Conservation (phyloP, 2,888 invertebrate genomes). For the Nephrotoma appendiculata region DNA sequence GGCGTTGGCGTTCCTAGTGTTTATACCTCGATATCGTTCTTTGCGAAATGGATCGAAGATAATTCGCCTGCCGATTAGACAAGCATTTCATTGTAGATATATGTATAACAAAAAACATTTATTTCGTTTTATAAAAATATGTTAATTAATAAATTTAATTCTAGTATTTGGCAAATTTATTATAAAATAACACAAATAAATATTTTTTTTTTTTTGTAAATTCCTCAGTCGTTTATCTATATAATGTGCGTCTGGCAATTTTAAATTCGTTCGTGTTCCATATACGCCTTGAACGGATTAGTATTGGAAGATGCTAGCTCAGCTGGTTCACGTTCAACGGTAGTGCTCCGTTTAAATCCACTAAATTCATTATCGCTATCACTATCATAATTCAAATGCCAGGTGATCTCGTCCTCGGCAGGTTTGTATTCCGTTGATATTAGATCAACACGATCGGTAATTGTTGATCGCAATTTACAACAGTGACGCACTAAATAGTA, state of each 20-base stretch:
- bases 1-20: slow-evolving; percentile 60
- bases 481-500: background rate
- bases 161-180: background rate
- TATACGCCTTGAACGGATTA: background rate
- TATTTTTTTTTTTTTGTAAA: background rate
- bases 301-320: background rate
- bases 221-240: background rate
- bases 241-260: background rate
- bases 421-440: background rate
- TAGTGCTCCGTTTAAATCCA: background rate
- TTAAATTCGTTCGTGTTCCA: background rate
- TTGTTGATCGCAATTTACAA: background rate
- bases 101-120: background rate
- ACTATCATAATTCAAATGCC: background rate
- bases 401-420: background rate
- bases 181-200: background rate
- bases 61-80: slow-evolving; percentile 40
- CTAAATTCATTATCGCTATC: background rate
- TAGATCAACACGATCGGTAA: background rate
- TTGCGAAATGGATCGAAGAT: slow-evolving; percentile 59
- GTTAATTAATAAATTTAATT: background rate
- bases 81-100: background rate
- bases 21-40: slow-evolving; percentile 60
- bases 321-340: background rate
- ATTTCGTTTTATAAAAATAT: background rate